Evolutionary conservation across 30 jellyfish, hydroid and myxozoan genomes (phyloP), one percentile per base, ranked within the genome.

Genomic region (Mastigias papua): DNA sequence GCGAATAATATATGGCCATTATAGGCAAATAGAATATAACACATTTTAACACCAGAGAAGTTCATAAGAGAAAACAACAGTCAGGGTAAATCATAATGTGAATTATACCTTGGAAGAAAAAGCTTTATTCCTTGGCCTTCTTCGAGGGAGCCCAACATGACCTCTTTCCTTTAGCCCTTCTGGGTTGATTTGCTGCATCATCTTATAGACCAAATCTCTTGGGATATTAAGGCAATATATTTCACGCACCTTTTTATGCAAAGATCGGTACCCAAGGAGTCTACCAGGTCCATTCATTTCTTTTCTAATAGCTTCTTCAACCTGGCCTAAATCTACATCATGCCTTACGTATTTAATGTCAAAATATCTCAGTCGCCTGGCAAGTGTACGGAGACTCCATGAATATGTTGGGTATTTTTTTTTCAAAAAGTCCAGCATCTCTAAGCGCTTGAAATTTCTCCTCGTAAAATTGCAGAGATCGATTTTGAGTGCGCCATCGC

Each of bases 191-290:
- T 61, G 73, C 30, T 61, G 73, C 73, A 61, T 3, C 19, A 61
- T 61, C 73, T 28, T 61, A 28, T 61, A n/a, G 13, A 61, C 30
- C 19, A 61, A 61, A 28, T 6, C 34, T 61, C 73, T 61, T 61
- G 73, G 16, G 73, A 61, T 28, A 61, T 61, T 61, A n/a, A 3
- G 73, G 34, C 73, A 23, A 61, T 61, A 17, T 61, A 61, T 61
- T 61, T 61, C 8, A 23, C 7, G 19, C 16, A 61, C 19, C 66
- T 61, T 61, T 61, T 61, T 61, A 28, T 61, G 30, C 66, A 61
- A 61, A 61, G 19, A 61, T 28, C 19, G 30, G 73, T 61, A 61
- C 73, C 73, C 15, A n/a, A 28, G 34, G 16, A n/a, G 33, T 23
- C 30, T 61, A 37, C 54, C 11, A 37, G 54, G 54, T 37, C 54